Evolutionary conservation across 2,888 invertebrate species (phyloP).

Genomic region (Caprella mutica): DNA sequence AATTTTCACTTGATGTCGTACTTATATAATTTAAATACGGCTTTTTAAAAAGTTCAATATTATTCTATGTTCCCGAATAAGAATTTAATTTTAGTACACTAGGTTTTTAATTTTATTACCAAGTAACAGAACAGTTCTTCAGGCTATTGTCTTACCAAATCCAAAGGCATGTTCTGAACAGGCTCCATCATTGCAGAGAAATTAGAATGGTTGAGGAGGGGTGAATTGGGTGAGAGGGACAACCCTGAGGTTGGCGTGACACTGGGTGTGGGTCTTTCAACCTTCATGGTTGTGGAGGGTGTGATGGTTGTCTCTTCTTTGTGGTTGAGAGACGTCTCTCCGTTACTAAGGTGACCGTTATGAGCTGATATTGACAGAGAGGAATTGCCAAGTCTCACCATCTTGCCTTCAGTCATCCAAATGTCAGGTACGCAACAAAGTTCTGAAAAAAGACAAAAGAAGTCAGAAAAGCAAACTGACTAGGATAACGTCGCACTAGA

Average conservation of each 20-base stretch:
- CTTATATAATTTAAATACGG: no score
- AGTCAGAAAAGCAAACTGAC: no score
- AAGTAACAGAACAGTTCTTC: no score
- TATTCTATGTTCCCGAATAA: no score
- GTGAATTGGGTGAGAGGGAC: constrained; percentile 19
- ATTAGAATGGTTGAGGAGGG: constrained; percentile 16
- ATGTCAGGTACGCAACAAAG: constrained; percentile 32
- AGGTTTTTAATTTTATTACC: no score
- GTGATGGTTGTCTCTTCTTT: constrained; percentile 11
- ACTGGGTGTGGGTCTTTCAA: constrained; percentile 27
- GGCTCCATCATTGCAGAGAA: constrained; percentile 28
- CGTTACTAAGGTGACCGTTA: not conserved
- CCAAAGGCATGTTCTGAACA: constrained; percentile 31
- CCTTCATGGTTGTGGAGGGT: constrained; percentile 13
- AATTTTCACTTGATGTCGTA: no score
- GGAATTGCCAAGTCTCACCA: constrained; percentile 17
- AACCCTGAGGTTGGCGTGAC: constrained; percentile 23
- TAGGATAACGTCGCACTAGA: no score
- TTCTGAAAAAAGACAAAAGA: constrained; percentile 13
- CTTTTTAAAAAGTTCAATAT: no score
- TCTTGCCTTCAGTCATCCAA: constrained; percentile 30
- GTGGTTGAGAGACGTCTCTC: not conserved
- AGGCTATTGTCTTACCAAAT: constrained; percentile 28
- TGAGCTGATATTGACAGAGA: constrained; percentile 10
- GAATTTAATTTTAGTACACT: no score